Base-by-base conservation (phyloP, 1,140 invertebrate species). In the Battus philenor region DNA sequence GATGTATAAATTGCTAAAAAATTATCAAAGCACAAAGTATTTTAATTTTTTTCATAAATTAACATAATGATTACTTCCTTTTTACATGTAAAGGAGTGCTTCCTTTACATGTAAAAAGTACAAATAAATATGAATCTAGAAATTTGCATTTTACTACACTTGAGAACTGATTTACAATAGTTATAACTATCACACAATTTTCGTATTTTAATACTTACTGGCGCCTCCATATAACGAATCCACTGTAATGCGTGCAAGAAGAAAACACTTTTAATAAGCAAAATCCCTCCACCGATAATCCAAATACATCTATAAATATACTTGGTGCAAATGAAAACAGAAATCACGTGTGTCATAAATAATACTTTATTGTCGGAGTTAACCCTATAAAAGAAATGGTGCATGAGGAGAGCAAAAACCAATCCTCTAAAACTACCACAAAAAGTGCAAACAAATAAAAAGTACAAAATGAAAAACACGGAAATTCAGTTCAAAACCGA, bases 181-280 rank as follows among this genome's bases (percentile, higher is more conserved):
- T n/a, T n/a, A n/a, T n/a, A n/a, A n/a, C n/a, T n/a, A n/a, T n/a
- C n/a, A n/a, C n/a, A n/a, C n/a, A n/a, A n/a, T n/a, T n/a, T n/a
- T 20, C 18, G 2, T 20, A 20, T 20, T 2, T 10, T 11, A 30
- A 68, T 81, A 94, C 93, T 94, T 93, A 95, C 93, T 94, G 87
- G 92, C 90, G 89, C 93, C 93, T 93, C 91, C 93, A 92, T 92
- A 91, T 86, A 91, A 89, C 68, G 90, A 91, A 89, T 93, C 92
- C 89, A 91, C 93, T 94, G 89, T 54, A 78, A 64, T 41, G 64
- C 27, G 57, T 60, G 74, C 72, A 82, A 73, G 75, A 79, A 82
- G n/a, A 81, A 86, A 87, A 81, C 4, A 63, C 39, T 22, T 74
- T 81, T 81, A 82, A 67, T 74, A 18, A 33, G 24, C 27, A 46